Evolutionary conservation across 2,797 vertebrate genomes (phyloP).

Genomic region (Takifugu ocellatus): DNA sequence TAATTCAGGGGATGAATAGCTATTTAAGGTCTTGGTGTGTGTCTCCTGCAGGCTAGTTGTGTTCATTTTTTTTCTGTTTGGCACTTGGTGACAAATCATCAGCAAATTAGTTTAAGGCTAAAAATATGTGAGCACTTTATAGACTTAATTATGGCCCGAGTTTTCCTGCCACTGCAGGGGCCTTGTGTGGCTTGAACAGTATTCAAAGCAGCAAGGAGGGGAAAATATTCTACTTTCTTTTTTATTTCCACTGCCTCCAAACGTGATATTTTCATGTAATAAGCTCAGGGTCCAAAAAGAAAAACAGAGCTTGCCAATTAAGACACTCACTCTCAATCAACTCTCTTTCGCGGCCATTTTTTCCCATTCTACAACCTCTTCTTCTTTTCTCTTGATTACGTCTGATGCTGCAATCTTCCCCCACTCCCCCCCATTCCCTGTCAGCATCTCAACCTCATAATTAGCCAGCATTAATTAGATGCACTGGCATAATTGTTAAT

Average conservation of each 20-base stretch:
- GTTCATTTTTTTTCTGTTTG: conserved; percentile 25
- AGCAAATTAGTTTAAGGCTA: conserved; percentile 50
- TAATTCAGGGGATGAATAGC: conserved; percentile 36
- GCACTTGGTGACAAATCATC: conserved; percentile 48
- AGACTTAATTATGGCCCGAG: conserved; percentile 56
- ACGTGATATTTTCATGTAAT: conserved; percentile 57
- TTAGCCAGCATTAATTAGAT: conserved; percentile 79
- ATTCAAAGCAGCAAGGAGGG: conserved; percentile 23
- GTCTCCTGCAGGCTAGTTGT: conserved; percentile 35
- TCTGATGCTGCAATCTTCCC: conserved; percentile 54
- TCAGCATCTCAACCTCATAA: conserved; percentile 78
- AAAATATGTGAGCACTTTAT: conserved; percentile 50
- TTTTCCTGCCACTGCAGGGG: conserved; percentile 43
- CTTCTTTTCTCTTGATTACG: conserved; percentile 61
- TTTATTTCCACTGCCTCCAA: conserved; percentile 34
- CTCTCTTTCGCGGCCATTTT: conserved; percentile 34
- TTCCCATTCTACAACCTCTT: conserved; percentile 29
- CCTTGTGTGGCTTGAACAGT: conserved; percentile 29
- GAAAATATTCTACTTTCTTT: conserved; percentile 2
- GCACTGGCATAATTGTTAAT: conserved; percentile 81
- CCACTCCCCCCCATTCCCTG: conserved; percentile 44
- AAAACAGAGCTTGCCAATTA: conserved; percentile 64
- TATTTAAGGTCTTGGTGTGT: conserved; percentile 24
- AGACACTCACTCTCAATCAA: conserved; percentile 54
- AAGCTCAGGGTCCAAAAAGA: conserved; percentile 57